These are phyloP conservation scores for Monopterus albus DNA, from an alignment of 2,113 vertebrate species.

Conservation along the genomic window DNA sequence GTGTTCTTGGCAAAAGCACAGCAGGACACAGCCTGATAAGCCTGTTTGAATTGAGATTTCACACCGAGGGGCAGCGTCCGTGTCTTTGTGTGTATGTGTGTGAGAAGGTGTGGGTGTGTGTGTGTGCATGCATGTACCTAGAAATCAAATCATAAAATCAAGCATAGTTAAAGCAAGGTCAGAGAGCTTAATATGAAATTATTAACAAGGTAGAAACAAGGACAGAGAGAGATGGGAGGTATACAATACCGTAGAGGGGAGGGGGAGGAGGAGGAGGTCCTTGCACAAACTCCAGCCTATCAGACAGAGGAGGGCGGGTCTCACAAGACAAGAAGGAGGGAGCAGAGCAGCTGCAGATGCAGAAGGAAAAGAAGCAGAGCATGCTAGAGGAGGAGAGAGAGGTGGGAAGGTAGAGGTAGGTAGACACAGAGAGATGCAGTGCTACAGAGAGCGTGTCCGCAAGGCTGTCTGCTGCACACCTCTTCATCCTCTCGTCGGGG, in stretches of 20 bases:
- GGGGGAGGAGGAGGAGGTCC: constrained; percentile 31
- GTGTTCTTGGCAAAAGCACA: constrained; percentile 67
- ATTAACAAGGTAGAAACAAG: constrained; percentile 70
- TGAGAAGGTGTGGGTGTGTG: constrained; percentile 11
- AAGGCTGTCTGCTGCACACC: constrained; percentile 58
- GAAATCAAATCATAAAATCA: constrained; percentile 60
- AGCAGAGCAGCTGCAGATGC: constrained; percentile 61
- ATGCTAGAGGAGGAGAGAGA: constrained; percentile 54
- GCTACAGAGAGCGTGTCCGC: constrained; percentile 71
- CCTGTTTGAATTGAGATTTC: constrained; percentile 60
- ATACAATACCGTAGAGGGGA: constrained; percentile 36
- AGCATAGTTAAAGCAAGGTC: constrained; percentile 65
- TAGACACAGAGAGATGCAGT: constrained; percentile 73
- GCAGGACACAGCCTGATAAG: constrained; percentile 56
- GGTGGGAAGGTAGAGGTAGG: constrained; percentile 59
- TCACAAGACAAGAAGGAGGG: constrained; percentile 65
- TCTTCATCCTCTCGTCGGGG: constrained; percentile 37
- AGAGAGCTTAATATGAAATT: constrained; percentile 63
- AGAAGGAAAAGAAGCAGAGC: constrained; percentile 60
- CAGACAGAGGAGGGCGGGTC: constrained; percentile 49
- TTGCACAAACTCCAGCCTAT: constrained; percentile 59
- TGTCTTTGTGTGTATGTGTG: constrained; percentile 4
- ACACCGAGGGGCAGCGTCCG: constrained; percentile 32
- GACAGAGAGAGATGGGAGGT: constrained; percentile 45
- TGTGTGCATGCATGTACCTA: constrained; percentile 20